Evolutionary conservation across 2,888 invertebrate species (phyloP).

Genomic region (Ormyrus pomaceus): DNA sequence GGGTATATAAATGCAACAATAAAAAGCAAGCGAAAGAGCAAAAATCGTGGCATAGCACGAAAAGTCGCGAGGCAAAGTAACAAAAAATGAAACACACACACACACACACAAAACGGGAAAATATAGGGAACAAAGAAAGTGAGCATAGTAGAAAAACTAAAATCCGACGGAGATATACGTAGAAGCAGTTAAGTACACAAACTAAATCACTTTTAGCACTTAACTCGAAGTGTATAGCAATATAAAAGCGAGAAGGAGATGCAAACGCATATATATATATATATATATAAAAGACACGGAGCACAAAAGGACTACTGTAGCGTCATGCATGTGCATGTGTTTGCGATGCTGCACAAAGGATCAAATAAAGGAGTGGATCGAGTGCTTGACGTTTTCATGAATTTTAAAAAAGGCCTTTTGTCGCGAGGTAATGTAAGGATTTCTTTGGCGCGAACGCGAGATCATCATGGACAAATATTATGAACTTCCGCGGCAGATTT

Average conservation of each 20-base stretch:
- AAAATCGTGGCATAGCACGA: too few species aligned
- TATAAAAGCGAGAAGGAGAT: background rate
- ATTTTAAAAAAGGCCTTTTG: constrained; percentile 15
- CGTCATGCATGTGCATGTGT: background rate
- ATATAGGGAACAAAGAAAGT: constrained; percentile 46
- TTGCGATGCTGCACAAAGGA: constrained; percentile 10
- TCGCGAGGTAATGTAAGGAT: background rate
- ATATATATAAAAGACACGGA: constrained; percentile 24
- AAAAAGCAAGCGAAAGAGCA: too few species aligned
- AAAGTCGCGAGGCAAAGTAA: background rate
- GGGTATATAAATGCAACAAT: background rate
- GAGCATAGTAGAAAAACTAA: constrained; percentile 14
- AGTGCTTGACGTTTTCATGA: constrained; percentile 20
- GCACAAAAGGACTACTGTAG: constrained; percentile 23
- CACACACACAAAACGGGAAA: constrained; percentile 4
- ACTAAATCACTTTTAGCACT: constrained; percentile 45
- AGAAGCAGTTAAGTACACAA: constrained; percentile 31
- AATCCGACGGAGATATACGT: constrained; percentile 9
- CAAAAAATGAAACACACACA: constrained; percentile 16
- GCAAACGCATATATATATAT: background rate
- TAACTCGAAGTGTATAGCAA: constrained; percentile 30
- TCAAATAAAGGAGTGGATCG: constrained; percentile 30
- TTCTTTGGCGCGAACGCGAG: background rate
- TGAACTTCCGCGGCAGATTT: too few species aligned
- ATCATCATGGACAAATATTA: constrained; percentile 16